Conservation (phyloP, 2,797 vertebrate species). For the Chloroceryle inda region DNA sequence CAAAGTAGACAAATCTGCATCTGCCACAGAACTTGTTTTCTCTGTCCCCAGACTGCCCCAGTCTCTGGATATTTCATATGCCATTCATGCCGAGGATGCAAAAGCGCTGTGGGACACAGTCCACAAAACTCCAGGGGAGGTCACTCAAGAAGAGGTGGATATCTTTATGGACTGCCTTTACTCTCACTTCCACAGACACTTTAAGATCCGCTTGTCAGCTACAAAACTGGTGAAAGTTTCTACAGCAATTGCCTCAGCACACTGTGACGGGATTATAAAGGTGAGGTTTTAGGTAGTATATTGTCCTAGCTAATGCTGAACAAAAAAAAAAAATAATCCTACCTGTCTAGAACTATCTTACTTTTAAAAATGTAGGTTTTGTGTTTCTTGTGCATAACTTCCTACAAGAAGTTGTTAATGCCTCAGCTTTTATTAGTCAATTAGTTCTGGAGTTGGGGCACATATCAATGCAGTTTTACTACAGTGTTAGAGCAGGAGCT, state of each 20-base stretch:
- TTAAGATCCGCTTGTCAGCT: slow-evolving; percentile 90
- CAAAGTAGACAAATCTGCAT: slow-evolving; percentile 73
- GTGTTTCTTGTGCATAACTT: background rate
- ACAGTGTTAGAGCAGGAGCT: background rate
- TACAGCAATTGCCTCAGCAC: slow-evolving; percentile 89
- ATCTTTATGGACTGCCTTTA: slow-evolving; percentile 88
- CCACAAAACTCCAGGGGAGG: slow-evolving; percentile 77
- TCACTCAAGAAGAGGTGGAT: slow-evolving; percentile 88
- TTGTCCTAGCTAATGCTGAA: background rate
- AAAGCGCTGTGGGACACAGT: slow-evolving; percentile 91
- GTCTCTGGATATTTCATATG: slow-evolving; percentile 86
- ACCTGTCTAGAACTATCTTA: background rate
- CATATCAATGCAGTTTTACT: background rate
- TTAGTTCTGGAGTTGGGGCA: background rate
- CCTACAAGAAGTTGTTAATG: background rate
- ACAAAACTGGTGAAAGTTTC: slow-evolving; percentile 88
- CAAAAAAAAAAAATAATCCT: background rate
- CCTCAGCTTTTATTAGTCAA: background rate
- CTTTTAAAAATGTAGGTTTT: background rate
- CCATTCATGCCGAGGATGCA: slow-evolving; percentile 87
- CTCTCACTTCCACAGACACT: slow-evolving; percentile 93
- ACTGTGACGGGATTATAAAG: slow-evolving; percentile 89
- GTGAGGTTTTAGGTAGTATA: slow-evolving; percentile 70
- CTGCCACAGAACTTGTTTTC: slow-evolving; percentile 87
- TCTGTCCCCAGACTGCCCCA: slow-evolving; percentile 83